Evolutionary conservation across 1,140 invertebrate genomes (phyloP), one percentile per base, ranked within the genome.

Genomic region (Papilio polytes): DNA sequence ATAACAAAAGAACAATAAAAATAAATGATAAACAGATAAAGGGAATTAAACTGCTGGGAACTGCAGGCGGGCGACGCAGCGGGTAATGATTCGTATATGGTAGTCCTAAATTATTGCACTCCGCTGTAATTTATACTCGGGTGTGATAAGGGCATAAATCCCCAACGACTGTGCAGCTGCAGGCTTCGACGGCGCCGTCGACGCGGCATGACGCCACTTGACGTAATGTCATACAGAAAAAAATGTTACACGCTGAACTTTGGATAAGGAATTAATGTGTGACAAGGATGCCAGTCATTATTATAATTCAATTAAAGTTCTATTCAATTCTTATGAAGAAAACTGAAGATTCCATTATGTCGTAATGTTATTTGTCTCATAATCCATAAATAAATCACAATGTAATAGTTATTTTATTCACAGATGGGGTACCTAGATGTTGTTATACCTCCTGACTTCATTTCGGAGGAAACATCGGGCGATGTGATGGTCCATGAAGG

Each of bases 401-500:
- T 13, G 15, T n/a, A 1, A 8, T 18, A 56, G 18, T 18, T n/a
- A 0, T 26, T 46, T 86, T 84, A 83, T 84, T 95, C 95, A 22
- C 93, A 98, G 97, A 97, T 98, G 92, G 97, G 97, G 13, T 96
- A 96, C 87, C 94, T 98, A 84, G 97, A 98, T 72, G 97, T 98
- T 20, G 97, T 98, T 20, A 97, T 98, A 85, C 97, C 98, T 10
- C 98, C 98, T 10, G 98, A 98, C 90, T 98, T 98, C 88, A 96
- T 98, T 51, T 91, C 96, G 20, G 97, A 98, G 85, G 97, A 98
- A 85, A 98, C 97, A 13, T 97, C 97, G 85, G 96, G 97, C 4
- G 98, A 98, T 88, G 95, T 98, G 3, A 97, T 97, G 95, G 96
- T 98, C 12, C 96, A 97, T 26, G 98, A 98, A 95, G 97, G 98